A percentile compares a stretch with the other conserved stretches of the same genome.
phyloP scores from a whole-genome alignment of 2,888 invertebrate species.

The Bedellia somnulentella region DNA sequence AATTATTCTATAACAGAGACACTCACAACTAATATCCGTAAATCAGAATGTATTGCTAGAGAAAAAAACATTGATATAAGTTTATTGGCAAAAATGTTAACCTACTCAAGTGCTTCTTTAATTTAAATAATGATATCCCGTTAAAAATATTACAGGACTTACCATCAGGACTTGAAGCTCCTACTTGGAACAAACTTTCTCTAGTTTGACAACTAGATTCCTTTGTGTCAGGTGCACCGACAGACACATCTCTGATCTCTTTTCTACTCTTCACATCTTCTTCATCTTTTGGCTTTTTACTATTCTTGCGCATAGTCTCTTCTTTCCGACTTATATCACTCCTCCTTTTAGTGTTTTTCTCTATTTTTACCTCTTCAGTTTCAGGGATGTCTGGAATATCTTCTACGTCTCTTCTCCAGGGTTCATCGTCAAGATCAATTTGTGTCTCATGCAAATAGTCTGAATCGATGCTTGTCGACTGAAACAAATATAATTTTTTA shows the following conservation, averaged over 20 bases:
- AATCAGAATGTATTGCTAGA: no score
- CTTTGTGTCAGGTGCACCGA: conserved; percentile 47
- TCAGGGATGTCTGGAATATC: conserved; percentile 18
- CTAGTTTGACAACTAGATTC: conserved; percentile 74
- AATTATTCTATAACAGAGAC: no score
- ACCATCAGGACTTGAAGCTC: conserved; percentile 45
- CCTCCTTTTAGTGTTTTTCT: conserved; percentile 26
- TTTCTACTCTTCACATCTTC: conserved; percentile 25
- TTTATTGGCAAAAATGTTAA: no score
- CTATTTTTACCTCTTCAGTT: conserved; percentile 29
- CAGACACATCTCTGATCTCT: conserved; percentile 42
- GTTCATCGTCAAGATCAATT: conserved; percentile 32
- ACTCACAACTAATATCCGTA: no score
- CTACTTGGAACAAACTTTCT: conserved; percentile 69
- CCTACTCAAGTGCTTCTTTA: not conserved
- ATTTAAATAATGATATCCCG: not conserved
- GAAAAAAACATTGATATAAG: no score
- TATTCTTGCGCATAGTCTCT: conserved; percentile 22
- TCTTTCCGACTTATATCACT: conserved; percentile 38
- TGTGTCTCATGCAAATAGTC: conserved; percentile 42
- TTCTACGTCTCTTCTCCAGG: conserved; percentile 33
- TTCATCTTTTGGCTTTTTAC: conserved; percentile 20
- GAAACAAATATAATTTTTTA: conserved; percentile 11
- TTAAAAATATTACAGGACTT: no score
- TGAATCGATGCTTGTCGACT: conserved; percentile 47